Conservation (phyloP, 2,113 vertebrate species). For the Labeo rohita region DNA sequence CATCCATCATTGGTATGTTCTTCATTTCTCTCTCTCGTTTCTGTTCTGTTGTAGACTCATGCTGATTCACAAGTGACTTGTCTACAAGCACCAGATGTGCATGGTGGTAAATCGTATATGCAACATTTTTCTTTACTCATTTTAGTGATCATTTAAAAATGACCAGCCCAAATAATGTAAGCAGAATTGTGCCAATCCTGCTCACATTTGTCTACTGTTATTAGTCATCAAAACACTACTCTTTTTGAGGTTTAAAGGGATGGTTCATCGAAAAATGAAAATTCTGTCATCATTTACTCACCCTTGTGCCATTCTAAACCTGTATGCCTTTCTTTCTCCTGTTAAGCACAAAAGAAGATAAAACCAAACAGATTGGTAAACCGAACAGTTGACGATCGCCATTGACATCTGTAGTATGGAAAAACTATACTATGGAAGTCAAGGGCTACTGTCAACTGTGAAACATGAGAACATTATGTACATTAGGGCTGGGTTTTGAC, state of each 20-base stretch:
- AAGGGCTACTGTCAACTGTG: too few species aligned
- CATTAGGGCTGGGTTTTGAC: too few species aligned
- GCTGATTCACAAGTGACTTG: constrained; percentile 34
- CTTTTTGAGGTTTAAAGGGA: neutral
- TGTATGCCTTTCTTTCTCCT: too few species aligned
- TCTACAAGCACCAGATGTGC: constrained; percentile 30
- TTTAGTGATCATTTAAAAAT: neutral
- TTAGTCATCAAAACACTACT: neutral
- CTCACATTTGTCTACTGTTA: neutral
- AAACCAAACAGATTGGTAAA: too few species aligned
- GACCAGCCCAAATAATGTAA: neutral
- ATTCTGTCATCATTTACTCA: too few species aligned
- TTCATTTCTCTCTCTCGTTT: constrained; percentile 8
- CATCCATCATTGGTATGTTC: constrained; percentile 21
- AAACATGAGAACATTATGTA: too few species aligned
- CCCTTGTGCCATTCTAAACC: too few species aligned
- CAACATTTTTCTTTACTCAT: neutral
- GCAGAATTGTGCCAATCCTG: neutral
- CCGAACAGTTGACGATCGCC: too few species aligned
- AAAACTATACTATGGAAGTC: too few species aligned
- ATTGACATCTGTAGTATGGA: too few species aligned
- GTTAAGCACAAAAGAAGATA: too few species aligned
- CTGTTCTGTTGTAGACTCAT: constrained; percentile 42
- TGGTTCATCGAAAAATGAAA: too few species aligned
- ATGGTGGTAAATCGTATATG: constrained; percentile 29